Evolutionary conservation across 2,888 invertebrate genomes (phyloP).

Genomic region (Caenorhabditis zanzibari): DNA sequence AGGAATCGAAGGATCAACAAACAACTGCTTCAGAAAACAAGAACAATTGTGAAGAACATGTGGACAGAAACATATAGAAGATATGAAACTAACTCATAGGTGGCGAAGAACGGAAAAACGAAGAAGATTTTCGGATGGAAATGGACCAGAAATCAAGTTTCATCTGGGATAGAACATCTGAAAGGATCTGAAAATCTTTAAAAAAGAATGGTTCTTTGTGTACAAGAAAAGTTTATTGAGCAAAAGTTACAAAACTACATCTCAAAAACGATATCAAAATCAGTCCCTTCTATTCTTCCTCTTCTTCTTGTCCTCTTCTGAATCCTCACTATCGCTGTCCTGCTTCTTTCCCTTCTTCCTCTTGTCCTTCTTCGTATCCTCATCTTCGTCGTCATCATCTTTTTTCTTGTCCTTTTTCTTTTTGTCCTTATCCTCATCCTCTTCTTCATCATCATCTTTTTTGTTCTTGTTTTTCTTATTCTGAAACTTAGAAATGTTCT

Average conservation of each 20-base stretch:
- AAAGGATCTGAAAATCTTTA: too few species aligned
- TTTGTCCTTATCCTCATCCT: conserved; percentile 25
- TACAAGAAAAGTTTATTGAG: not conserved
- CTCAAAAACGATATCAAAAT: not conserved
- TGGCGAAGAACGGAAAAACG: not conserved
- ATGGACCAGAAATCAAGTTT: too few species aligned
- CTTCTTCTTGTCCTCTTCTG: conserved; percentile 25
- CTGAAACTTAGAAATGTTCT: not conserved
- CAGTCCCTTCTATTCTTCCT: conserved; percentile 22
- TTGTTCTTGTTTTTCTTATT: conserved; percentile 33
- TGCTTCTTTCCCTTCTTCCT: conserved; percentile 16
- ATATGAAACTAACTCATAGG: not conserved
- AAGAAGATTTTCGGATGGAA: too few species aligned
- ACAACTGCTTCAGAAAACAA: not conserved
- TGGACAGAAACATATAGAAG: too few species aligned
- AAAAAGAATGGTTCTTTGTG: too few species aligned
- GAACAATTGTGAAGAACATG: too few species aligned
- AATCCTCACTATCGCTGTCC: conserved; percentile 8
- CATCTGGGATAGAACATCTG: too few species aligned
- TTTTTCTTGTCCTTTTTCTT: conserved; percentile 25
- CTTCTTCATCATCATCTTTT: conserved; percentile 30
- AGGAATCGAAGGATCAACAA: not conserved
- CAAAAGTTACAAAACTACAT: not conserved
- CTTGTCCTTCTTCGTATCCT: conserved; percentile 2
- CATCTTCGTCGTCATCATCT: not conserved